These are phyloP conservation scores for Temnothorax rugatulus DNA, from an alignment of 2,888 invertebrate species.

Conservation along the genomic window DNA sequence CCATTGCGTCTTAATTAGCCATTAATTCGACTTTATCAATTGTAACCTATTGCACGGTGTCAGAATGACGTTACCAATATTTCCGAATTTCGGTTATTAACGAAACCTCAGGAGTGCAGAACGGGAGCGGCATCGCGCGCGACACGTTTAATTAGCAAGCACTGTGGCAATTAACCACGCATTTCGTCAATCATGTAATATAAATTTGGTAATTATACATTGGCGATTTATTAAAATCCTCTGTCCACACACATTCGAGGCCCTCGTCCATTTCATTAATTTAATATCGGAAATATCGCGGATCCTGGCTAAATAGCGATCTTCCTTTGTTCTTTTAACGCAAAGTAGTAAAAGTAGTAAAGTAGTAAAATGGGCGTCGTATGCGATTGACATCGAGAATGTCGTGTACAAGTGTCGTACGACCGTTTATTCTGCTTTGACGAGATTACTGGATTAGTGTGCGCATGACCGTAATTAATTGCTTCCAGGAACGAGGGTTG, in stretches of 20 bases:
- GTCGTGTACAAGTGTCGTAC: neutral
- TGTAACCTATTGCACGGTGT: neutral
- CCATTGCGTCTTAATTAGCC: constrained; percentile 15
- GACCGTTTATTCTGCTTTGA: constrained; percentile 5
- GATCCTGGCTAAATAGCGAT: neutral
- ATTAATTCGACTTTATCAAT: constrained; percentile 1
- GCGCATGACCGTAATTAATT: constrained; percentile 7
- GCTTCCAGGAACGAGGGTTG: neutral
- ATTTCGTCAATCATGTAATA: neutral
- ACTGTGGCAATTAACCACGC: neutral
- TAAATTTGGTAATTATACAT: neutral
- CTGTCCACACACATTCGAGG: neutral
- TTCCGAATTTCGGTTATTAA: constrained; percentile 12
- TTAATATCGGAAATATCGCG: neutral
- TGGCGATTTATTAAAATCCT: neutral
- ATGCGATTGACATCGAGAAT: neutral
- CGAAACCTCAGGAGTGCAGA: neutral
- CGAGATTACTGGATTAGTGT: neutral
- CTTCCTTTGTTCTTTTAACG: neutral
- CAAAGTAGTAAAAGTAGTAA: neutral
- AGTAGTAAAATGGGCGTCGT: neutral
- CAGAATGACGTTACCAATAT: neutral
- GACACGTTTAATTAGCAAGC: neutral
- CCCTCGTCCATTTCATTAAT: neutral
- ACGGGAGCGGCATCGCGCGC: neutral